These are phyloP conservation scores for Hecatera dysodea DNA, from an alignment of 2,888 invertebrate genomes.

Conservation along the genomic window DNA sequence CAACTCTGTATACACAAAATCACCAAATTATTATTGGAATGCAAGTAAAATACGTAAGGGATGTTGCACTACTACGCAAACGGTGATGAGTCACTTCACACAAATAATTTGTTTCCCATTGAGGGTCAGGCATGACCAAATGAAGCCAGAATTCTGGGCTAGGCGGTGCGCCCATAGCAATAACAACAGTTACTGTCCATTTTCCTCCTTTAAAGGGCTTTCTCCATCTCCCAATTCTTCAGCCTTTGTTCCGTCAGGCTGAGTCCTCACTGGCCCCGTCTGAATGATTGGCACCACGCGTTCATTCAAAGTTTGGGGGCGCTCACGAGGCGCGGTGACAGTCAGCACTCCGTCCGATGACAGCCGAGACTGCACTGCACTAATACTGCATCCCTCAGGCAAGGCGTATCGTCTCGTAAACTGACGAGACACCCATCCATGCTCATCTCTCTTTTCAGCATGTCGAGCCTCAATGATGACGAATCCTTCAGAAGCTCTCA, in stretches of 20 bases:
- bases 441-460: conserved; percentile 92
- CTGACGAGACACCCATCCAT: conserved; percentile 93
- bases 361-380: conserved; percentile 92
- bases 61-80: background rate
- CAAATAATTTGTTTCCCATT: conserved; percentile 22
- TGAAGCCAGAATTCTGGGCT: conserved; percentile 35
- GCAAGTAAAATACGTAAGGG: background rate
- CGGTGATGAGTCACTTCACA: background rate
- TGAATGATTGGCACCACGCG: conserved; percentile 88
- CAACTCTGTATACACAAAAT: conserved; percentile 5
- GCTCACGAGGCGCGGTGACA: conserved; percentile 89
- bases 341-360: conserved; percentile 93
- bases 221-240: conserved; percentile 57
- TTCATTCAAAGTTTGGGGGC: conserved; percentile 73
- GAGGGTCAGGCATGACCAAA: conserved; percentile 24
- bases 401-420: conserved; percentile 92
- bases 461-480: conserved; percentile 93
- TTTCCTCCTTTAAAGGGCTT: conserved; percentile 53
- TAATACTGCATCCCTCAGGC: conserved; percentile 92
- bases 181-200: conserved; percentile 58
- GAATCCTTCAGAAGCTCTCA: conserved; percentile 92
- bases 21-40: conserved; percentile 5
- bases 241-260: conserved; percentile 46
- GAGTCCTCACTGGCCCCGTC: conserved; percentile 85
- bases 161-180: conserved; percentile 37